Base-by-base conservation (phyloP, 2,113 vertebrate species). In the Chionomys nivalis region DNA sequence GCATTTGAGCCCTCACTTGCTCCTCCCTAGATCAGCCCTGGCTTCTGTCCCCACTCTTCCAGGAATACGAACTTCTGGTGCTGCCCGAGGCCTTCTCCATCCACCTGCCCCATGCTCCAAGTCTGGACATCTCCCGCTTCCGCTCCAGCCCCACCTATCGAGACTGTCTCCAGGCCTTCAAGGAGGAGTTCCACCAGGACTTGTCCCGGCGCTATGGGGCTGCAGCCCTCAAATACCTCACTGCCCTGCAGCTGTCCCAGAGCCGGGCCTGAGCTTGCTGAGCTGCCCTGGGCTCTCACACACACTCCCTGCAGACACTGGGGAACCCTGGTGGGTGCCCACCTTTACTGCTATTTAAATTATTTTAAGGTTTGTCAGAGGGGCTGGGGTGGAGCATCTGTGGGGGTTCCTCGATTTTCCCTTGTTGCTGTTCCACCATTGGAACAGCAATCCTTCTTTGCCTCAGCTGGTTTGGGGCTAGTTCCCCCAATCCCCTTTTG, bases 181-280 rank as follows among this genome's bases (percentile, higher is more conserved):
- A 99, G 97, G 99, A 99, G 0, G 99, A 99, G 97, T 99, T 99
- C 97, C 99, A 99, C 97, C 99, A 99, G 98, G 99, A 99, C 98
- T 97, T 99, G 98, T 99, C 99, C 0, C 98, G 99, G 82, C 99
- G 98, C 52, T 99, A 99, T 0, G 99, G 99, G 49, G 98, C 99
- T 7, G 99, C 99, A 0, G 99, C 99, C 4, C 99, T 99, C 79
- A 99, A 99, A 98, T 99, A 99, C 98, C 99, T 99, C 98, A 99
- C 99, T 0, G 99, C 99, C 0, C 99, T 99, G 98, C 99, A 99
- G 98, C 99, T 98, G 98, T 98, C 99, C 87, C 99, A 1, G 10
- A 63, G 78, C 47, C 55, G 26, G 0, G 8, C 93, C 79, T 92
- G 90, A 97, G 49, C 49, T 13, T 9, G 14, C n/a, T 0, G 2